Evolutionary conservation across 2,888 invertebrate species (phyloP).

Genomic region (Synergus laeviventris): DNA sequence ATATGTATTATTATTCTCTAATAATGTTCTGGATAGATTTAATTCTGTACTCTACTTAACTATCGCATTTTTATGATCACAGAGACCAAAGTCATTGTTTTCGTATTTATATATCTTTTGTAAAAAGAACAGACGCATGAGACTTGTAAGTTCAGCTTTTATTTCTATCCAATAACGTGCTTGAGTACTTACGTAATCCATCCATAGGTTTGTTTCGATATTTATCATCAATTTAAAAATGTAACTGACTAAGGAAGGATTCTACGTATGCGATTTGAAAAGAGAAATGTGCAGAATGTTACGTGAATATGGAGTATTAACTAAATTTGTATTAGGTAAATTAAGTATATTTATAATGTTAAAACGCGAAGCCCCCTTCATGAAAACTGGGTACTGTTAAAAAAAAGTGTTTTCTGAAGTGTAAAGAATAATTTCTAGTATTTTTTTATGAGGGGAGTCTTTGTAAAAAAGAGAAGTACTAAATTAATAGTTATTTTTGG

Average conservation of each 20-base stretch:
- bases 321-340: conserved; percentile 20
- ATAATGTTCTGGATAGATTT: conserved; percentile 37
- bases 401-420: not conserved
- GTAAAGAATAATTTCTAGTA: not conserved
- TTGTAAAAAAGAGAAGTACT: not conserved
- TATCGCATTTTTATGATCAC: conserved; percentile 16
- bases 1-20: conserved; percentile 26
- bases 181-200: conserved; percentile 31
- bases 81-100: conserved; percentile 33
- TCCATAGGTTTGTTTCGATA: conserved; percentile 22
- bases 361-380: not conserved
- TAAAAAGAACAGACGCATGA: not conserved
- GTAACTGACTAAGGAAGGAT: not conserved
- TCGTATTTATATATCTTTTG: conserved; percentile 8
- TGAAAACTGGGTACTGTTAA: not conserved
- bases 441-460: conserved; percentile 38
- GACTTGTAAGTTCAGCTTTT: conserved; percentile 7
- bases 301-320: conserved; percentile 18
- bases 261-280: conserved; percentile 14
- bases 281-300: not conserved
- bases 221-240: conserved; percentile 2
- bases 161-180: conserved; percentile 28
- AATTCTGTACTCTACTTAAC: conserved; percentile 5
- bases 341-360: not conserved
- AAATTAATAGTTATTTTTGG: conserved; percentile 15